Evolutionary conservation across 2,797 vertebrate species (phyloP), one percentile per base, ranked within the genome.

Genomic region (Threskiornis aethiopicus): DNA sequence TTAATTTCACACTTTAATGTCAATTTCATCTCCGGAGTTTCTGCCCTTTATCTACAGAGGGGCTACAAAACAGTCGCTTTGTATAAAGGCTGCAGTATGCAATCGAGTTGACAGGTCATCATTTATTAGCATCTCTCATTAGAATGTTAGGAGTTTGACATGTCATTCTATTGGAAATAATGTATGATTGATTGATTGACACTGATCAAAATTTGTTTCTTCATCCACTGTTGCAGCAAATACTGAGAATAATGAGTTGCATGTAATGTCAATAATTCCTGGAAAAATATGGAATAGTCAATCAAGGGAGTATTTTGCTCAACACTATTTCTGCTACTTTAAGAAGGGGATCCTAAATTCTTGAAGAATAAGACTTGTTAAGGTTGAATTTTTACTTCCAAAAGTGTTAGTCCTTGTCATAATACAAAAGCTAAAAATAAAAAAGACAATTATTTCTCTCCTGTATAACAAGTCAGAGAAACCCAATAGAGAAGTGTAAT

Each of bases 71-170:
- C 61, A 62, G 46, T 52, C 2, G 8, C 54, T 73, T 81, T 66
- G 29, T 55, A 10, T 58, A 54, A 91, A 67, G 41, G 42, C 61
- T 42, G 13, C 25, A 69, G 33, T 76, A 65, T 76, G 49, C 89
- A 84, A 89, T 93, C 6, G 13, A 89, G 59, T 76, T 94, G 95
- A 76, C 80, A 84, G 76, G 25, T 90, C 80, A 57, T 46, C 7
- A 35, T 77, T 90, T 94, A 87, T 93, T 86, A 86, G 41, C 54
- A 84, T 52, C 52, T 95, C 94, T 92, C 73, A 65, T 95, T 90
- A 77, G 55, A 54, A 79, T 51, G 26, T 42, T 85, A 65, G 51
- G 59, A 59, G 72, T 80, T 78, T 91, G 83, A 39, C 20, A 19
- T 47, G 37, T 49, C 58, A 13, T 77, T 66, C n/a, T 31, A 17